Evolutionary conservation across 2,797 vertebrate genomes (phyloP).

Genomic region (Micromesistius poutassou): DNA sequence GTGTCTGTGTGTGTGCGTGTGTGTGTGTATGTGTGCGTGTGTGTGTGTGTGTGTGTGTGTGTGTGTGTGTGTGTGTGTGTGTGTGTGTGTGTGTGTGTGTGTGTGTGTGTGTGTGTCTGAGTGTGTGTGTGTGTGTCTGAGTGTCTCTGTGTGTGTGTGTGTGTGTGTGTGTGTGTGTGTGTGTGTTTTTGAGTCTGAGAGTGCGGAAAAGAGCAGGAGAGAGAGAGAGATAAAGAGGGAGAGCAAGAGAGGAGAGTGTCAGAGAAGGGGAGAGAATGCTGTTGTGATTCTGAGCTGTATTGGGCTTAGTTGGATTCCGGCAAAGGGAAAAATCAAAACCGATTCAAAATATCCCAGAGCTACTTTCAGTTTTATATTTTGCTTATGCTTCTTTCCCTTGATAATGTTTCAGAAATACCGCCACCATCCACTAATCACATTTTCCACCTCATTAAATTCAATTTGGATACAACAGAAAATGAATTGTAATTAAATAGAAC

Average conservation of each 20-base stretch:
- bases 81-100: not conserved
- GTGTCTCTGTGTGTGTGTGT: not conserved
- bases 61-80: not conserved
- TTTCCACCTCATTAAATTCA: constrained; percentile 3
- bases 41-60: constrained; percentile 2
- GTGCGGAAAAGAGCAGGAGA: not conserved
- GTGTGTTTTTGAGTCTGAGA: not conserved
- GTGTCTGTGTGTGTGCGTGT: not conserved
- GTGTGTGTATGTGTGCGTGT: not conserved
- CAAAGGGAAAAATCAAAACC: not conserved
- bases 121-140: not conserved
- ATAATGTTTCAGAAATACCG: not conserved
- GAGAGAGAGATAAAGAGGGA: not conserved
- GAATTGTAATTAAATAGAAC: not conserved
- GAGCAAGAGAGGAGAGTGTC: constrained; percentile 1
- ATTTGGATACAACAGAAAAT: not conserved
- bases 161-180: constrained; percentile 1
- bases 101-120: not conserved
- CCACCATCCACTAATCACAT: not conserved
- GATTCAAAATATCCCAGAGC: not conserved
- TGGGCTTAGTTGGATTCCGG: not conserved
- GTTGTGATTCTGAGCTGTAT: not conserved
- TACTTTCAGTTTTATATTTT: not conserved
- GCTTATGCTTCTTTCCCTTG: not conserved
- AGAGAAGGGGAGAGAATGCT: not conserved